Conservation (phyloP, 2,113 vertebrate species). For the Paedocypris sp. region DNA sequence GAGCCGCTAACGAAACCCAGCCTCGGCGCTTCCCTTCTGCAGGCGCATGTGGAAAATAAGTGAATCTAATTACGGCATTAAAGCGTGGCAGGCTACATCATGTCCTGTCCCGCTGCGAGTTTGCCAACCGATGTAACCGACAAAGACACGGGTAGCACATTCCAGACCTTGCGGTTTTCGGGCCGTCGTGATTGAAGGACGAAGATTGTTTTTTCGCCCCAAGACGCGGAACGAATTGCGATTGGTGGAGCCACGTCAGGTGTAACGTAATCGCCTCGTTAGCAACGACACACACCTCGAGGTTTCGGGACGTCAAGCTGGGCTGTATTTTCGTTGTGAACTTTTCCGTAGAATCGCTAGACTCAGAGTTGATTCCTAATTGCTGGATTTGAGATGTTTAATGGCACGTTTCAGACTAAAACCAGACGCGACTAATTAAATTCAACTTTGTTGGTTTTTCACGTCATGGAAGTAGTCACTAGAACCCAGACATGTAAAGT, state of each 20-base stretch:
- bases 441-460: too few species aligned
- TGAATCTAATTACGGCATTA: slow-evolving; percentile 3
- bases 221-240: neutral
- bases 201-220: slow-evolving; percentile 9
- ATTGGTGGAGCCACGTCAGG: neutral
- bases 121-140: neutral
- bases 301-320: too few species aligned
- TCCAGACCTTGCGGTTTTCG: neutral
- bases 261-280: neutral
- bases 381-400: too few species aligned
- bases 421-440: too few species aligned
- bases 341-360: too few species aligned
- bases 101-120: neutral
- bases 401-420: too few species aligned
- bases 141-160: neutral
- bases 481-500: too few species aligned
- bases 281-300: neutral
- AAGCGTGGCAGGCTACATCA: neutral
- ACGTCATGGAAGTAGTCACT: too few species aligned
- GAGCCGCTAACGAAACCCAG: neutral
- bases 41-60: slow-evolving; percentile 9
- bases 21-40: neutral
- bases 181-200: neutral
- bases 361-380: too few species aligned
- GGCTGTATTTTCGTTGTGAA: too few species aligned